These are phyloP conservation scores for Micromesistius poutassou DNA, from an alignment of 2,797 vertebrate species.

Conservation along the genomic window DNA sequence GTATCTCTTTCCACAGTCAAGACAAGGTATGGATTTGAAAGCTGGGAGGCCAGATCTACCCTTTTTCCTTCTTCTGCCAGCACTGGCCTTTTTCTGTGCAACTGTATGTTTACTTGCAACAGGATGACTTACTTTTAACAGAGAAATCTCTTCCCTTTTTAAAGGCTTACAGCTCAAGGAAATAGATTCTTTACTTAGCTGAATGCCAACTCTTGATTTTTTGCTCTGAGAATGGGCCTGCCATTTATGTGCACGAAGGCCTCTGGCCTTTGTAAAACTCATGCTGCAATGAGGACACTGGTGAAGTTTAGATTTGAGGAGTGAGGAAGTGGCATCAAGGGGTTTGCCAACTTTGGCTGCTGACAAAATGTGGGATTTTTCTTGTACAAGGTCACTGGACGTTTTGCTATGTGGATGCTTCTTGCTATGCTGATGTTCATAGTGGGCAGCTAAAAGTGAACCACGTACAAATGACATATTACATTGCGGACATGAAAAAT, in stretches of 20 bases:
- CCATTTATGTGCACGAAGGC: constrained; percentile 74
- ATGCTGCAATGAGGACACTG: constrained; percentile 67
- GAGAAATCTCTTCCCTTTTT: not conserved
- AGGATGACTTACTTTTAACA: not conserved
- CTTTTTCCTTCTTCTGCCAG: constrained; percentile 21
- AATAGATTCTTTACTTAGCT: not conserved
- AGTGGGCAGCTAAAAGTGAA: constrained; percentile 47
- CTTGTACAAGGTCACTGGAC: constrained; percentile 23
- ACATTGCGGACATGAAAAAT: constrained; percentile 49
- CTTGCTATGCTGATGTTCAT: constrained; percentile 31
- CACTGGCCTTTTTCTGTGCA: constrained; percentile 7
- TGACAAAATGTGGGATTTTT: not conserved
- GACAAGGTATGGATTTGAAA: constrained; percentile 33
- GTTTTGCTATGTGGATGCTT: constrained; percentile 32
- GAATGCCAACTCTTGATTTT: constrained; percentile 28
- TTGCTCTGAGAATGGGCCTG: constrained; percentile 63
- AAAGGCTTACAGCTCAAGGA: constrained; percentile 4
- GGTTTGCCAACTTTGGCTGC: constrained; percentile 8
- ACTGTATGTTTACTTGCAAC: not conserved
- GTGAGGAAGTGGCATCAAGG: not conserved
- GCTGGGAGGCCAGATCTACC: not conserved
- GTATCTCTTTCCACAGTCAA: constrained; percentile 46
- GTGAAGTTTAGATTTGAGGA: constrained; percentile 42
- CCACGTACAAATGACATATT: constrained; percentile 43
- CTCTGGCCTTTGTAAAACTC: constrained; percentile 68